Evolutionary conservation across 2,888 invertebrate genomes (phyloP).

Genomic region (Ophonus ardosiacus): DNA sequence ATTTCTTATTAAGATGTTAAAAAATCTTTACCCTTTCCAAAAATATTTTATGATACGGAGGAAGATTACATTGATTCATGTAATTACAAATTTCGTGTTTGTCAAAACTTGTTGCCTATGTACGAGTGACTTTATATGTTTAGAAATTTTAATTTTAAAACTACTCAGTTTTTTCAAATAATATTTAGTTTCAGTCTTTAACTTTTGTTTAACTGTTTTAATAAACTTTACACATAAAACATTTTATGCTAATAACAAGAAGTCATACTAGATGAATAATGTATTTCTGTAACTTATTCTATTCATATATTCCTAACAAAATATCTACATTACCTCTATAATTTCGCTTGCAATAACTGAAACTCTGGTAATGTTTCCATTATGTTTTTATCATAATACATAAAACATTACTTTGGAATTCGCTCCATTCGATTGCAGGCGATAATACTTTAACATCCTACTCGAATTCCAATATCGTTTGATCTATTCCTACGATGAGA

Average conservation of each 20-base stretch:
- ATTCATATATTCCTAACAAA: constrained; percentile 35
- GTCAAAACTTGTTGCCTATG: too few relatives aligned
- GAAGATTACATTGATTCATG: too few relatives aligned
- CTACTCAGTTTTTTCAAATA: not conserved
- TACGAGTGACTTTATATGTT: not conserved
- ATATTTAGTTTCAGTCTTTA: too few relatives aligned
- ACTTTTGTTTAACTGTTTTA: too few relatives aligned
- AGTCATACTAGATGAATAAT: not conserved
- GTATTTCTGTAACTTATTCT: not conserved
- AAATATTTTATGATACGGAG: too few relatives aligned
- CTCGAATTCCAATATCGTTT: constrained; percentile 19
- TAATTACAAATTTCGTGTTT: too few relatives aligned
- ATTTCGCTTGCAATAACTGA: constrained; percentile 17
- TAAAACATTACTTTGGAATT: constrained; percentile 5
- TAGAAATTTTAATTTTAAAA: not conserved
- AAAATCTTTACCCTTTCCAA: too few relatives aligned
- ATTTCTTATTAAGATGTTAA: too few relatives aligned
- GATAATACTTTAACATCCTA: constrained; percentile 14
- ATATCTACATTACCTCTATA: constrained; percentile 2
- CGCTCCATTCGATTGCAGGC: constrained; percentile 7
- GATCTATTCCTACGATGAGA: not conserved
- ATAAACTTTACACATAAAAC: too few relatives aligned
- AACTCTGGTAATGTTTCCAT: constrained; percentile 17
- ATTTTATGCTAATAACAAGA: not conserved
- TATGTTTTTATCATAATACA: constrained; percentile 40